phyloP scores from a whole-genome alignment of 2,113 vertebrate species.

The Bujurquina vittata region DNA sequence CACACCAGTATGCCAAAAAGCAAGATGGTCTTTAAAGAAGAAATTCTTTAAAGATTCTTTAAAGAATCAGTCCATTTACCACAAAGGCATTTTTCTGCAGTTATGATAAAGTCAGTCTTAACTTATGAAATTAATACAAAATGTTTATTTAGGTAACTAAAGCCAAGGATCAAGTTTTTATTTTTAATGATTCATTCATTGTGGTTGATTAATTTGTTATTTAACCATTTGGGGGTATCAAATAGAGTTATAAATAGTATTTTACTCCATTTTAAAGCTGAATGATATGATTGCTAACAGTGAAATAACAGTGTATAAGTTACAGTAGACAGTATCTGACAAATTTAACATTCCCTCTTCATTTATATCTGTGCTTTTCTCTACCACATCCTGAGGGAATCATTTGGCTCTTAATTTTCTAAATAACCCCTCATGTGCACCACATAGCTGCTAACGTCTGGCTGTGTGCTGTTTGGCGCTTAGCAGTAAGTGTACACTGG shows the following conservation, averaged over 20 bases:
- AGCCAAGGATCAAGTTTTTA: background rate
- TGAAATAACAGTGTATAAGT: background rate
- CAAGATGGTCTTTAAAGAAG: too few relatives aligned
- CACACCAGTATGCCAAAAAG: too few relatives aligned
- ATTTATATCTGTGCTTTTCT: too few relatives aligned
- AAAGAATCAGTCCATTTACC: too few relatives aligned
- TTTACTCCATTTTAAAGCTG: background rate
- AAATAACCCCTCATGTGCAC: background rate
- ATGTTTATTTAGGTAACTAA: background rate
- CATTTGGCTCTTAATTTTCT: background rate
- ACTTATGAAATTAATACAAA: too few relatives aligned
- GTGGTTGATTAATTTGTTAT: background rate
- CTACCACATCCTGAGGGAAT: background rate
- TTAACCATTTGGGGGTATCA: background rate
- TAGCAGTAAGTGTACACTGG: background rate
- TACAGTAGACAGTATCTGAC: background rate
- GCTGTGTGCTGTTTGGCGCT: background rate
- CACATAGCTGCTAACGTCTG: background rate
- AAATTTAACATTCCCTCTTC: background rate
- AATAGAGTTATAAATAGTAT: background rate
- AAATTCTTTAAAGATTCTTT: too few relatives aligned
- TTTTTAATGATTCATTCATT: rapidly evolving
- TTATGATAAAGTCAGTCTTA: too few relatives aligned
- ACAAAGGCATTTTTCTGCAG: too few relatives aligned
- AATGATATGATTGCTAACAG: background rate